A percentile compares a stretch with the other conserved stretches of the same genome.
These are phyloP conservation scores for Cryptoblepharus egeriae DNA, from an alignment of 2,797 vertebrate species.

Conservation along the genomic window DNA sequence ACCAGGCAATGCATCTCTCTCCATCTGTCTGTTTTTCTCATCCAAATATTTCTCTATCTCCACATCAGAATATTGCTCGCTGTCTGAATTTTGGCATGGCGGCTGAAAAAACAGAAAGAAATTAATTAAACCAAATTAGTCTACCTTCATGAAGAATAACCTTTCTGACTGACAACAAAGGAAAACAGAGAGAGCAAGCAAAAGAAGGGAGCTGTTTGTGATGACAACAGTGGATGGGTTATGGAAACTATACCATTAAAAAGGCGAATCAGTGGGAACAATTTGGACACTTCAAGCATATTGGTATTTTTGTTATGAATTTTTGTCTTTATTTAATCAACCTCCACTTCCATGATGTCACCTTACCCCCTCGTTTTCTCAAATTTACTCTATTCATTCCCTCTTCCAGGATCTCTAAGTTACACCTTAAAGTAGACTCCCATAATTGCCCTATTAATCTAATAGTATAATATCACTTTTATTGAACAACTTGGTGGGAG, in stretches of 20 bases:
- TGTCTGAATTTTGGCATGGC: neutral
- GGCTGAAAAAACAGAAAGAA: neutral
- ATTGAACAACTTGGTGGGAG: slow-evolving; percentile 31
- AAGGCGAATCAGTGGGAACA: slow-evolving; percentile 9
- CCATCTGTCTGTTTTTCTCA: neutral
- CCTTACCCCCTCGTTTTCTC: slow-evolving; percentile 3
- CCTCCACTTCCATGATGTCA: neutral
- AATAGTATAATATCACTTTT: slow-evolving; percentile 41
- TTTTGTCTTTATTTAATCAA: slow-evolving; percentile 13
- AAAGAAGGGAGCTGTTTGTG: neutral
- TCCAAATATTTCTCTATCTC: neutral
- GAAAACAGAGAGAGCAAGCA: neutral
- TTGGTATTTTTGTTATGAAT: slow-evolving; percentile 7
- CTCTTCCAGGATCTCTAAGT: slow-evolving; percentile 8
- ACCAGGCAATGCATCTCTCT: too few species aligned
- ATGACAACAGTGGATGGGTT: neutral
- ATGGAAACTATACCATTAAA: neutral
- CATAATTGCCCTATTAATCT: slow-evolving; percentile 30
- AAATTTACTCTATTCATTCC: slow-evolving; percentile 26
- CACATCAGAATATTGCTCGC: neutral
- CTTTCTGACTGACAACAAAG: neutral
- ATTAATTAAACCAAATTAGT: neutral
- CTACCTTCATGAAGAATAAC: too few species aligned
- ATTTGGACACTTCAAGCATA: neutral
- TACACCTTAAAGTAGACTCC: slow-evolving; percentile 21